Conservation (phyloP, 2,888 invertebrate genomes). For the Scaeva pyrastri region DNA sequence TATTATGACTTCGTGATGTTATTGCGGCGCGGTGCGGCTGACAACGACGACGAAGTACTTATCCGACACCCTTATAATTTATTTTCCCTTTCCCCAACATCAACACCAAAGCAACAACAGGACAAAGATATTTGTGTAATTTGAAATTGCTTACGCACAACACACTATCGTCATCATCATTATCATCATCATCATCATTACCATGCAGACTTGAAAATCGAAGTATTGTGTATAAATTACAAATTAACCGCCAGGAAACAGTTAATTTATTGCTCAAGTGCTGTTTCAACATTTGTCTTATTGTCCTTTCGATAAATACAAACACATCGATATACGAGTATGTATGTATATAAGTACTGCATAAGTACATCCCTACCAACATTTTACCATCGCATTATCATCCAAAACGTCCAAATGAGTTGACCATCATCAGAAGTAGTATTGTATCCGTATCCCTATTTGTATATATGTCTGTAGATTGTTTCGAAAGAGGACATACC, state of each 20-base stretch:
- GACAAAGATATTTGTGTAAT: constrained; percentile 36
- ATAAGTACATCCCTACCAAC: neutral
- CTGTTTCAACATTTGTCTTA: constrained; percentile 67
- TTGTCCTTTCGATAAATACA: constrained; percentile 45
- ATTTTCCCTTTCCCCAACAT: neutral
- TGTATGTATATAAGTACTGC: no score
- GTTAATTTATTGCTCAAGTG: constrained; percentile 70
- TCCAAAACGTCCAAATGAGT: constrained; percentile 14
- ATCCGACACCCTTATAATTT: neutral
- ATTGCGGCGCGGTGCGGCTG: neutral
- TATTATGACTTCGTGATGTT: constrained; percentile 7
- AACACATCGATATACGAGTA: no score
- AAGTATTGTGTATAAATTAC: constrained; percentile 71
- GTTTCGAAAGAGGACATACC: neutral
- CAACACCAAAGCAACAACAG: neutral
- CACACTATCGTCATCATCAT: no score
- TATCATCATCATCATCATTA: no score
- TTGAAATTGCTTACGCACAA: constrained; percentile 58
- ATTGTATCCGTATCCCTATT: no score
- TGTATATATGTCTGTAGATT: neutral
- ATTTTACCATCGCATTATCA: neutral
- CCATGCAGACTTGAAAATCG: constrained; percentile 56
- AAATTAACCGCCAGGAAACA: constrained; percentile 71
- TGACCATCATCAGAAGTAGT: constrained; percentile 7
- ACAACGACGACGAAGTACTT: no score